A percentile compares a stretch with the other conserved stretches of the same genome.
These are phyloP conservation scores for Hipposideros larvatus DNA, from an alignment of 2,797 vertebrate species.

Conservation along the genomic window DNA sequence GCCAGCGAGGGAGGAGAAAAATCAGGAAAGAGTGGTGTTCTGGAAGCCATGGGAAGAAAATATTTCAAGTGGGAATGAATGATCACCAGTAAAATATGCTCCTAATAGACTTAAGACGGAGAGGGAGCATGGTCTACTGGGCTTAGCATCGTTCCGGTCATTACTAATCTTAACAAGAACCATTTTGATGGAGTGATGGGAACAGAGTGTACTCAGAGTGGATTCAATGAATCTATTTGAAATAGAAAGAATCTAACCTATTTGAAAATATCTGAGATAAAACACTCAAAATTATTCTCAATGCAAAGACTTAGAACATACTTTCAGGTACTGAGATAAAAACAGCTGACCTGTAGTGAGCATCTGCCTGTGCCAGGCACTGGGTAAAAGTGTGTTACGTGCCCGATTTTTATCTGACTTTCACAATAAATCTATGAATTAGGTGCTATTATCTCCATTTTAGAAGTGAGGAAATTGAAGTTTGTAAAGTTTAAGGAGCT, in stretches of 20 bases:
- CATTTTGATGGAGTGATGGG: neutral
- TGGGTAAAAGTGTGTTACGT: neutral
- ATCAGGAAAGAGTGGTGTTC: neutral
- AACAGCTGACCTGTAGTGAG: neutral
- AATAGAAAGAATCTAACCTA: slow-evolving; percentile 11
- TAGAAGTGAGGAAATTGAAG: neutral
- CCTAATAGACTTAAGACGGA: neutral
- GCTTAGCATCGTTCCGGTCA: neutral
- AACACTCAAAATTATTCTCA: neutral
- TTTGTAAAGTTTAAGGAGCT: neutral
- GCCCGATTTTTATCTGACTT: neutral
- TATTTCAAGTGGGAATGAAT: neutral
- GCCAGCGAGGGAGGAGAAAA: neutral
- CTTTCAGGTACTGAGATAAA: neutral
- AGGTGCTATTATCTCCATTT: neutral
- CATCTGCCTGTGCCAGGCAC: neutral
- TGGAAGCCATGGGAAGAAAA: neutral
- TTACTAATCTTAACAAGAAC: neutral
- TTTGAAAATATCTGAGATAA: slow-evolving; percentile 33
- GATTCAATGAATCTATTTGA: slow-evolving; percentile 15
- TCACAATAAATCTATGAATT: neutral
- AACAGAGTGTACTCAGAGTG: neutral
- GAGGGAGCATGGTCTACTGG: neutral
- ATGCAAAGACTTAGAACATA: slow-evolving; percentile 14
- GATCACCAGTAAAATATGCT: neutral